Conservation (phyloP, 2,113 vertebrate genomes). For the Hepsetus odoe region DNA sequence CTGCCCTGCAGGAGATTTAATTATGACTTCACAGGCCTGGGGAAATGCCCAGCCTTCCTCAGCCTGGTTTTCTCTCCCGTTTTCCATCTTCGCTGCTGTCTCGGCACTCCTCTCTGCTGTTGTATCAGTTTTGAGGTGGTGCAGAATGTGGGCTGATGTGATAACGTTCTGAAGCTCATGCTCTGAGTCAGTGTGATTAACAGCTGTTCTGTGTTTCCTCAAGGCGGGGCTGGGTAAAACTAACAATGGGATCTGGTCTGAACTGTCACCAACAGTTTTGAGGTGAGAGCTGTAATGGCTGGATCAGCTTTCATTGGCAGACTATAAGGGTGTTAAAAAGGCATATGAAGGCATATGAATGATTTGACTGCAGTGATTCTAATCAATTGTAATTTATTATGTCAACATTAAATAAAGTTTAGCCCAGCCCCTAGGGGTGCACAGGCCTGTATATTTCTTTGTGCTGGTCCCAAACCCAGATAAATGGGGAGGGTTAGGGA, state of each 20-base stretch:
- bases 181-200: background rate
- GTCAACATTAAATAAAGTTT: no score
- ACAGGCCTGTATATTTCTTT: no score
- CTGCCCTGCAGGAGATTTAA: constrained; percentile 25
- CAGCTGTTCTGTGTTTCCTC: background rate
- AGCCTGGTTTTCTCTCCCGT: constrained; percentile 11
- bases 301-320: no score
- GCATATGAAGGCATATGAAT: no score
- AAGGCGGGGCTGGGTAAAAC: background rate
- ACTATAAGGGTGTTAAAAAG: no score
- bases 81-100: constrained; percentile 24
- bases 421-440: no score
- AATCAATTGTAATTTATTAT: no score
- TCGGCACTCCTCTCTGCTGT: constrained; percentile 1
- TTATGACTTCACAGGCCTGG: constrained; percentile 26
- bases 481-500: no score
- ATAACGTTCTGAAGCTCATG: background rate
- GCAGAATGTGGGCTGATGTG: background rate
- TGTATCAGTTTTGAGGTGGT: background rate
- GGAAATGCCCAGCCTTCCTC: constrained; percentile 18
- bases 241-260: background rate
- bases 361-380: no score
- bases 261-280: background rate
- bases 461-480: no score
- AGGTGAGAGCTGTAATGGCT: no score